A percentile compares a stretch with the other conserved stretches of the same genome.
Evolutionary conservation across 2,113 vertebrate genomes (phyloP).

Genomic region (Scomber scombrus): DNA sequence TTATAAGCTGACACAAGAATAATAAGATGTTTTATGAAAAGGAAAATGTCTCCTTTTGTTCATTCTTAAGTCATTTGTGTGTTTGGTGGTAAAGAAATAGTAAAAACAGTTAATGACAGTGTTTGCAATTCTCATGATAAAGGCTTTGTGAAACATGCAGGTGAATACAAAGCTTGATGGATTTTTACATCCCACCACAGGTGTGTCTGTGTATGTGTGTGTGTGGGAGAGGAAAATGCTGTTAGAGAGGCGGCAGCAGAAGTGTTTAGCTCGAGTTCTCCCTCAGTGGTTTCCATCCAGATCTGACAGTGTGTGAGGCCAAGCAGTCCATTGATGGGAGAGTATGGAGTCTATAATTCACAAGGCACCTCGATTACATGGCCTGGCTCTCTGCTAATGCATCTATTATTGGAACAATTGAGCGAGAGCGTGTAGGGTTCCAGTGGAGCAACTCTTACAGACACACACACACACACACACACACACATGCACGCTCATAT

Average conservation of each 20-base stretch:
- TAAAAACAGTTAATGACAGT: slow-evolving; percentile 30
- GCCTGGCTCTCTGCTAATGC: slow-evolving; percentile 54
- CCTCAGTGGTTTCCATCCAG: slow-evolving; percentile 23
- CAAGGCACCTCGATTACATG: slow-evolving; percentile 54
- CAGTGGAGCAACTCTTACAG: neutral
- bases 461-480: neutral
- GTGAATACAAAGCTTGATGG: neutral
- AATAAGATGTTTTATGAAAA: slow-evolving; percentile 10
- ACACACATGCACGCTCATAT: too few relatives aligned
- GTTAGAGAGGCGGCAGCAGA: neutral
- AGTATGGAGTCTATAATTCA: slow-evolving; percentile 68
- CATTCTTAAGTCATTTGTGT: neutral
- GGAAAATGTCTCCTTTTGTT: neutral
- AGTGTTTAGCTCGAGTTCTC: neutral
- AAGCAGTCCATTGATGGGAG: slow-evolving; percentile 53
- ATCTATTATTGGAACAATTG: slow-evolving; percentile 63
- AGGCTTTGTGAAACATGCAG: neutral
- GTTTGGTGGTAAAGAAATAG: neutral
- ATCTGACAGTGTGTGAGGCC: slow-evolving; percentile 46
- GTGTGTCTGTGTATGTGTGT: neutral
- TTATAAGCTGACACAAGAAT: neutral
- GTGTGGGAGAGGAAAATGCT: neutral
- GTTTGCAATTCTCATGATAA: slow-evolving; percentile 3
- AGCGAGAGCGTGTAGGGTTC: neutral
- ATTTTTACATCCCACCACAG: neutral